Evolutionary conservation across 2,888 invertebrate species (phyloP).

Genomic region (Acanthopleura granulata): DNA sequence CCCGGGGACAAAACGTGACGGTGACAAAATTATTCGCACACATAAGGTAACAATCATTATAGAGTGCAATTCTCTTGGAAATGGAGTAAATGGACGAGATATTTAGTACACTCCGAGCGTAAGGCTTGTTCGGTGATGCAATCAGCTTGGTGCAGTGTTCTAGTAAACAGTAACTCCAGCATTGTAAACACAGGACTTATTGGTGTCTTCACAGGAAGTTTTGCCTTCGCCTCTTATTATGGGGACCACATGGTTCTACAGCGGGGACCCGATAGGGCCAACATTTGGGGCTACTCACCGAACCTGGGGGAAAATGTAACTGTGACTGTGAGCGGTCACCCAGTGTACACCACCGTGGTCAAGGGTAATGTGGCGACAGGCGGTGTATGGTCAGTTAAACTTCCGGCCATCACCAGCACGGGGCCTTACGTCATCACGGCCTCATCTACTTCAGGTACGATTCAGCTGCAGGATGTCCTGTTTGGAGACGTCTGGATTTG

Average conservation of each 20-base stretch:
- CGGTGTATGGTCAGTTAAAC: constrained; percentile 31
- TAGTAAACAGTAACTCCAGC: too few species aligned
- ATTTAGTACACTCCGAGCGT: too few species aligned
- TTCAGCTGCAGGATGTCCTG: constrained; percentile 36
- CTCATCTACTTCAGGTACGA: constrained; percentile 25
- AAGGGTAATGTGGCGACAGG: neutral
- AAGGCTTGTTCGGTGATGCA: too few species aligned
- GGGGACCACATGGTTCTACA: constrained; percentile 24
- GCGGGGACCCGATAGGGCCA: constrained; percentile 16
- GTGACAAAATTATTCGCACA: too few species aligned
- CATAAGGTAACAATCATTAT: too few species aligned
- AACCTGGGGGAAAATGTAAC: neutral
- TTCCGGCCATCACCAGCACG: constrained; percentile 19
- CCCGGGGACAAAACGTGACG: too few species aligned
- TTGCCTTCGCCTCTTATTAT: constrained; percentile 22
- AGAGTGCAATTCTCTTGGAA: too few species aligned
- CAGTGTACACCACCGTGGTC: neutral
- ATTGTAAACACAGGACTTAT: too few species aligned
- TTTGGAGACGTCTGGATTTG: constrained; percentile 53
- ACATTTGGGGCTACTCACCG: constrained; percentile 17
- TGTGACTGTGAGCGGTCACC: neutral
- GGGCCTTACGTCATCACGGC: constrained; percentile 33
- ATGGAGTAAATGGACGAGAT: too few species aligned
- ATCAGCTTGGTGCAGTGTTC: too few species aligned
- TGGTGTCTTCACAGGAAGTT: neutral